Evolutionary conservation across 2,797 vertebrate species (phyloP), one percentile per base, ranked within the genome.

Genomic region (Rhinichthys osculus): DNA sequence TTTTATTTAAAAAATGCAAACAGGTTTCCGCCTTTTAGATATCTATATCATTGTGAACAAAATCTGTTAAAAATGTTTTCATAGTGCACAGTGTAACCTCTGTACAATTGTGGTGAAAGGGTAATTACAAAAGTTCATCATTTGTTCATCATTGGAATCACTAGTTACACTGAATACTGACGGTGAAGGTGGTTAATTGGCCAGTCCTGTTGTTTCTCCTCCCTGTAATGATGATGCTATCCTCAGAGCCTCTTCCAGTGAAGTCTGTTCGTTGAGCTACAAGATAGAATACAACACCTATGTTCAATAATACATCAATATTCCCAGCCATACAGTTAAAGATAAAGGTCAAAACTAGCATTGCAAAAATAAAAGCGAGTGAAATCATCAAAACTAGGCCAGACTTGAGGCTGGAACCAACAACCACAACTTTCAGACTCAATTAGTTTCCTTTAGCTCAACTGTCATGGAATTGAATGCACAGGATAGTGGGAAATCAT

Each of bases 151-250:
- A n/a, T n/a, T 73, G 14, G 62, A 3, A 47, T 38, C 69, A 73
- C 66, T 69, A 38, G n/a, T 78, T 17, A 9, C 23, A 44, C 78
- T 52, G 7, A 81, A 70, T 78, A 27, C 80, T 19, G 9, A 44
- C 79, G 66, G 33, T 35, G 11, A 66, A 13, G 69, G 30, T 40
- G 86, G 88, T 97, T 95, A 98, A 93, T 98, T 96, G 87, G 97
- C 97, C 91, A 99, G 94, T 74, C 96, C 98, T 23, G 97, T 96
- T 0, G 97, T 96, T 92, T 99, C 97, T 92, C 98, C 97, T 92
- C 98, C 97, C 70, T 99, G 97, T 96, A 99, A 98, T 92, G 97
- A 96, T 74, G 98, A 99, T 77, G 97, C 97, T 96, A 99, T 99
- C 93, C 97, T 96, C 92, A 99, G 98, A 93, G 98, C 98, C 96